Evolutionary conservation across 2,113 vertebrate genomes (phyloP).

Genomic region (Canis aureus): DNA sequence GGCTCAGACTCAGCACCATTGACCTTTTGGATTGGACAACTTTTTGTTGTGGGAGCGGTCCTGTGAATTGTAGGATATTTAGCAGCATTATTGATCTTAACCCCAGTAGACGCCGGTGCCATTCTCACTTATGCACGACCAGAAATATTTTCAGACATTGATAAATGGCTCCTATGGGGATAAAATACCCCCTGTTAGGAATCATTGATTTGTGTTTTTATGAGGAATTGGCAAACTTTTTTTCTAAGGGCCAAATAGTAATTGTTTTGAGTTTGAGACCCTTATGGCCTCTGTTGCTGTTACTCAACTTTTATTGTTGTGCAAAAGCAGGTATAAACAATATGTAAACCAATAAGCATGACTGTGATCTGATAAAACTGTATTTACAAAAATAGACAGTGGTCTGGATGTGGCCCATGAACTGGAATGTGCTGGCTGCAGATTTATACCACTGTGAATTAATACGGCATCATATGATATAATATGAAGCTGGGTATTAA

Average conservation of each 20-base stretch:
- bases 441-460: constrained; percentile 1
- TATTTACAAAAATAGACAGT: not conserved
- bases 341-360: not conserved
- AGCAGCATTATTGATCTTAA: not conserved
- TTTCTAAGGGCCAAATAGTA: not conserved
- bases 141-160: not conserved
- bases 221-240: not conserved
- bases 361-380: not conserved
- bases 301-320: not conserved
- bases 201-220: not conserved
- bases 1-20: not conserved
- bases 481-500: not conserved
- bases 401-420: not conserved
- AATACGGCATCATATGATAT: not conserved
- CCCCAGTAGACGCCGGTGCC: not conserved
- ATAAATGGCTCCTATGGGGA: not conserved
- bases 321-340: not conserved
- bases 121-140: not conserved
- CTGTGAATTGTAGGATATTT: no score
- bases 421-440: not conserved
- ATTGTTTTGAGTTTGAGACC: not conserved
- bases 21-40: not conserved
- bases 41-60: not conserved
- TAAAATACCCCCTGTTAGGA: not conserved
- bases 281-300: not conserved